Conservation (phyloP, 2,888 invertebrate species). For the Orthonychiurus folsomi region DNA sequence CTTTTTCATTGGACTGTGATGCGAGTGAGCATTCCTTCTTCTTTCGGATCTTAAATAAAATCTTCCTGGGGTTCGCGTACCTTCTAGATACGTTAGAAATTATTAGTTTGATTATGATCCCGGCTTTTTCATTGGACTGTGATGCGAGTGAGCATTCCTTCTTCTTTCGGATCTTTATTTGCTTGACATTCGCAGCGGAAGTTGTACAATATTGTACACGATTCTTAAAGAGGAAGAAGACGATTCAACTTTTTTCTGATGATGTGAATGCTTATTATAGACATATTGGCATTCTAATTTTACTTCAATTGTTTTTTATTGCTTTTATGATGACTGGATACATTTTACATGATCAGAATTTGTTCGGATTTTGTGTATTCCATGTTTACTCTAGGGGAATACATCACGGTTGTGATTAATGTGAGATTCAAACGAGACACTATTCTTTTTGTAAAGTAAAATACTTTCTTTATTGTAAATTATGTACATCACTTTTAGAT, state of each 20-base stretch:
- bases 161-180: slow-evolving; percentile 10
- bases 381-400: slow-evolving; percentile 13
- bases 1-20: slow-evolving; percentile 16
- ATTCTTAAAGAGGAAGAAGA: slow-evolving; percentile 10
- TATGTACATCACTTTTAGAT: too few species aligned
- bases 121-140: slow-evolving; percentile 16
- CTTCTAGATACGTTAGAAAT: slow-evolving; percentile 11
- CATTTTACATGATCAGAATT: slow-evolving; percentile 9
- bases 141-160: slow-evolving; percentile 9
- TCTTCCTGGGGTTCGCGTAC: slow-evolving; percentile 9
- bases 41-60: slow-evolving; percentile 10
- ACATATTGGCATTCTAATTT: slow-evolving; percentile 12
- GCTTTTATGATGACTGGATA: slow-evolving; percentile 12
- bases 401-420: slow-evolving; percentile 16
- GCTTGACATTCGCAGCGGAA: slow-evolving; percentile 11
- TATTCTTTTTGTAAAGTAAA: slow-evolving; percentile 13
- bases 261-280: slow-evolving; percentile 13
- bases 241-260: neutral
- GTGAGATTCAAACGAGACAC: slow-evolving; percentile 17
- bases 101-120: slow-evolving; percentile 11
- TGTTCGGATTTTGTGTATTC: slow-evolving; percentile 11
- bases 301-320: slow-evolving; percentile 12
- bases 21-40: slow-evolving; percentile 9
- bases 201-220: slow-evolving; percentile 12
- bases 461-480: too few species aligned